Base-by-base conservation (phyloP, 2,888 invertebrate genomes). In the Ecdyonurus torrentis region DNA sequence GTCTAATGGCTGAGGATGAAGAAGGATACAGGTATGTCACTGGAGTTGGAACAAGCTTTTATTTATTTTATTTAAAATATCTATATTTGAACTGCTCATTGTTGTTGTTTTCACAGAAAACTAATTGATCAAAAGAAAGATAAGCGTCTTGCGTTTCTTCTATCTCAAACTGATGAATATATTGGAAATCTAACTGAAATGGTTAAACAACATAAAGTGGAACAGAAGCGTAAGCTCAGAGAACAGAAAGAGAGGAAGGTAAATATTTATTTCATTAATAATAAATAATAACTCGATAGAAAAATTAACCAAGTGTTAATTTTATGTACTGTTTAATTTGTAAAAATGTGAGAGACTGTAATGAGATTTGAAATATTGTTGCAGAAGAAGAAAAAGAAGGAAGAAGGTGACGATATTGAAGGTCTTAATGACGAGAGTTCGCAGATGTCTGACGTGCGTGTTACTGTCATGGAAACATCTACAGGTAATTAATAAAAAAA, bases 41-140 rank as follows among this genome's bases (percentile, higher is more conserved):
- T 37, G 7, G n/a, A 52, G n/a, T n/a, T n/a, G n/a, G n/a, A n/a
- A n/a, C n/a, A n/a, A n/a, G n/a, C n/a, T n/a, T n/a, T n/a, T n/a
- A n/a, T n/a, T n/a, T n/a, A n/a, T n/a, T n/a, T n/a, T n/a, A n/a
- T n/a, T n/a, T n/a, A n/a, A n/a, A n/a, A n/a, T n/a, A n/a, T n/a
- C n/a, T n/a, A n/a, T n/a, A n/a, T n/a, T n/a, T n/a, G n/a, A n/a
- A n/a, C n/a, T n/a, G n/a, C n/a, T n/a, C n/a, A n/a, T n/a, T n/a
- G n/a, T n/a, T n/a, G n/a, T 5, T 37, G 37, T 37, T 5, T 5
- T 59, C 67, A 66, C 61, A 67, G 83, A 63, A 81, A 82, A 70
- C 74, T 83, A 65, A 81, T 83, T 70, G 83, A 83, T 72, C 81
- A 84, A 70, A 82, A 84, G 77, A 84, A 84, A 72, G 83, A 83